These are phyloP conservation scores for Equus przewalskii DNA, from an alignment of 2,113 vertebrate species.

Conservation along the genomic window DNA sequence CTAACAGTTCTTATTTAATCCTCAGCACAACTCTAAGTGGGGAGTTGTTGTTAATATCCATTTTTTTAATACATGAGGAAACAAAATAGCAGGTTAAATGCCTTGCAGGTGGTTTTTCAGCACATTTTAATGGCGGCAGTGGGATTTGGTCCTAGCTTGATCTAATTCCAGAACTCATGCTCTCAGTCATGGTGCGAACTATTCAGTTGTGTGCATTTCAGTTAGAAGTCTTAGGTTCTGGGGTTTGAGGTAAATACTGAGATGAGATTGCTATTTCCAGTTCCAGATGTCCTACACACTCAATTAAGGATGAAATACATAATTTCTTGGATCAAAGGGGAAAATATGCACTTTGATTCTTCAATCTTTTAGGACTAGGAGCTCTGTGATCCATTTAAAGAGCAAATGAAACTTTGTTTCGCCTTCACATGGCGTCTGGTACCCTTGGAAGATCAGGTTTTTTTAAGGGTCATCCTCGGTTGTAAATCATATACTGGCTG, in stretches of 20 bases:
- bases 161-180: not conserved
- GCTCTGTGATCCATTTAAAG: constrained; percentile 8
- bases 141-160: not conserved
- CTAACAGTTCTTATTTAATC: constrained; percentile 27
- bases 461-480: not conserved
- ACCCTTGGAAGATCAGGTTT: not conserved
- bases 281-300: not conserved
- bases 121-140: not conserved
- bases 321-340: not conserved
- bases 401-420: constrained; percentile 36
- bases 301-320: not conserved
- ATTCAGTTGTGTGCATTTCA: not conserved
- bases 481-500: not conserved
- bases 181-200: not conserved
- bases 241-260: constrained; percentile 34
- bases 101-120: constrained; percentile 21
- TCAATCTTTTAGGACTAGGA: not conserved
- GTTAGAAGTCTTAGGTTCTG: not conserved
- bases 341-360: constrained; percentile 18
- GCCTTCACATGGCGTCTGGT: not conserved
- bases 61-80: constrained; percentile 11
- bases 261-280: not conserved
- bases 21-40: not conserved
- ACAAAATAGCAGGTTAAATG: not conserved
- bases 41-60: not conserved